Evolutionary conservation across 2,113 vertebrate species (phyloP), one percentile per base, ranked within the genome.

Genomic region (Oncorhynchus keta): DNA sequence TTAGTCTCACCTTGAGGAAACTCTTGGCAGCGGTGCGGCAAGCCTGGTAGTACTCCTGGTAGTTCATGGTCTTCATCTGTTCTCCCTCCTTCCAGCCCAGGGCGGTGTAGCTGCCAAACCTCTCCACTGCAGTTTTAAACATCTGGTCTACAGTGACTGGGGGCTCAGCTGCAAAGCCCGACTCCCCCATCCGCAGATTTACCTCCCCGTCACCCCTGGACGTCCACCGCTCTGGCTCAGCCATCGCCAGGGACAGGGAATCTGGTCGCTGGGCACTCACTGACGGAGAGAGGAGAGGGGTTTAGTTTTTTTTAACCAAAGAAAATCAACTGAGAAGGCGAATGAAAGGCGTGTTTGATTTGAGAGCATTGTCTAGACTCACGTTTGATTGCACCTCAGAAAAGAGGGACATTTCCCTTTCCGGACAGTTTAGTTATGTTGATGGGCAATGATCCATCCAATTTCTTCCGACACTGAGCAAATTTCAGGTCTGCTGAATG

Each of bases 21-120:
- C 96, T 93, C 82, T 93, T 97, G 3, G 96, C 98, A 0, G 95
- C 95, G 2, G 72, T 92, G 78, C 95, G 92, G 71, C 96, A 98
- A n/a, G 86, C 76, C 5, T 92, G 77, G 4, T 98, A 97, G 85
- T 98, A 99, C 14, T 95, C 92, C 62, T n/a, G 89, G 59, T 94
- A 99, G 0, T 73, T 96, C 6, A 96, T 64, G 18, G 79, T 90
- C 28, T 83, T 87, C 94, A 93, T 95, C 12, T 73, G 78, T 3
- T 92, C 93, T 0, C 82, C 79, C 0, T 93, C 95, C 77, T 96
- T 99, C 75, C 92, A 94, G 8, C 94, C 85, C 1, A 99, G 89
- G 2, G 96, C 97, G 0, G 86, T 81, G 5, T 73, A 82, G 7
- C 87, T 35, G 0, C 94, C 85, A 0, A 94, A 99, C 2, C 90